Evolutionary conservation across 2,113 vertebrate species (phyloP), one percentile per base, ranked within the genome.

Genomic region (Brachyistius frenatus): DNA sequence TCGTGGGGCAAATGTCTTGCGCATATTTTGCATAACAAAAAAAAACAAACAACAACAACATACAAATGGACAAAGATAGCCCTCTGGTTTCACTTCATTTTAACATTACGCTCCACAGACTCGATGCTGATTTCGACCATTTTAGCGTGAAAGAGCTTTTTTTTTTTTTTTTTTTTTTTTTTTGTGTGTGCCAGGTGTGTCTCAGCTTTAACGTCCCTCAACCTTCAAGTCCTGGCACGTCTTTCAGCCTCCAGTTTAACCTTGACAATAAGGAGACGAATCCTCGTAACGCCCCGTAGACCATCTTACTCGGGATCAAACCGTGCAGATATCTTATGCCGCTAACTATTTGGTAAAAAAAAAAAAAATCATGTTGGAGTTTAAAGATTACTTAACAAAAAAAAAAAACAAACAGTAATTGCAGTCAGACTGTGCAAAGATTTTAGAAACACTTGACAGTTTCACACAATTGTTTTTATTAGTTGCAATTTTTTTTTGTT

Each of bases 241-340:
- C 15, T 58, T 65, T 39, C 7, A 70, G 46, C 13, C 9, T 78
- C 31, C 14, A 16, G 72, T 80, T 14, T 84, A 87, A 91, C 83
- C 83, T 86, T 87, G 80, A 78, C 55, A 37, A 2, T 36, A 55
- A 76, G 37, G 4, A 47, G 50, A 36, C 52, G 46, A 73, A 53
- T 31, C 53, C 32, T 16, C 16, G 1, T n/a, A n/a, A 52, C 16
- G 0, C 37, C 69, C 9, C 44, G 35, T 62, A 72, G 62, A 60
- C 9, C 15, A 32, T 8, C 0, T 71, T 33, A 53, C 37, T 50
- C 7, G 30, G 5, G 37, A 13, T 35, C 33, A 15, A 14, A 36
- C 32, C 66, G 2, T 54, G 47, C 54, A 5, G 36, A 37, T 3
- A 1, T 23, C 0, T 41, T 7, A 10, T 41, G 39, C 39, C 10